Percentiles rank a stretch among this genome's conserved stretches.
phyloP scores from a whole-genome alignment of 2,797 vertebrate genomes.

The Hippopotamyrus pictus region DNA sequence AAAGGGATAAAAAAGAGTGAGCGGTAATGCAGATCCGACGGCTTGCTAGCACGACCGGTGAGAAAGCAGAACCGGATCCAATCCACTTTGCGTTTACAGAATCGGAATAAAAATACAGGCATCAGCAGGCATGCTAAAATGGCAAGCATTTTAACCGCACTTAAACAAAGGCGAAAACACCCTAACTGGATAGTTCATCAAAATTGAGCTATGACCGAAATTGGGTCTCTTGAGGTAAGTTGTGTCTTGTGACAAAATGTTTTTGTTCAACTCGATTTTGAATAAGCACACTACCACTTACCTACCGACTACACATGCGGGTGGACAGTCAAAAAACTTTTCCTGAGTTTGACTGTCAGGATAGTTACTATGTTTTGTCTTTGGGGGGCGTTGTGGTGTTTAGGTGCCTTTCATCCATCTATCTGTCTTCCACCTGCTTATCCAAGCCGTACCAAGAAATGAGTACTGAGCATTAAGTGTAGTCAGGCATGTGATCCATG shows the following conservation, averaged over 20 bases:
- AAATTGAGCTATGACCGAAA: not conserved
- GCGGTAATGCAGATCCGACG: not conserved
- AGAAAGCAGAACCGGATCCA: not conserved
- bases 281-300: not conserved
- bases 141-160: not conserved
- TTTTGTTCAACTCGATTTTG: not conserved
- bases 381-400: not conserved
- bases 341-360: not conserved
- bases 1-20: not conserved
- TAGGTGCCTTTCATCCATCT: not conserved
- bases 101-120: not conserved
- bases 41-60: not conserved
- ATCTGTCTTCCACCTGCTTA: not conserved
- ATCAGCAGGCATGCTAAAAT: not conserved
- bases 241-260: not conserved
- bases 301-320: not conserved
- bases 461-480: not conserved
- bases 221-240: not conserved
- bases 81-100: not conserved
- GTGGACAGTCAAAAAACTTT: not conserved
- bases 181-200: not conserved
- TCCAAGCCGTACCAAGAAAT: not conserved
- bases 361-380: not conserved
- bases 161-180: not conserved
- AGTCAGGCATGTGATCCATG: not conserved